Conservation (phyloP, 2,888 invertebrate species). For the Mellilla xanthometata region DNA sequence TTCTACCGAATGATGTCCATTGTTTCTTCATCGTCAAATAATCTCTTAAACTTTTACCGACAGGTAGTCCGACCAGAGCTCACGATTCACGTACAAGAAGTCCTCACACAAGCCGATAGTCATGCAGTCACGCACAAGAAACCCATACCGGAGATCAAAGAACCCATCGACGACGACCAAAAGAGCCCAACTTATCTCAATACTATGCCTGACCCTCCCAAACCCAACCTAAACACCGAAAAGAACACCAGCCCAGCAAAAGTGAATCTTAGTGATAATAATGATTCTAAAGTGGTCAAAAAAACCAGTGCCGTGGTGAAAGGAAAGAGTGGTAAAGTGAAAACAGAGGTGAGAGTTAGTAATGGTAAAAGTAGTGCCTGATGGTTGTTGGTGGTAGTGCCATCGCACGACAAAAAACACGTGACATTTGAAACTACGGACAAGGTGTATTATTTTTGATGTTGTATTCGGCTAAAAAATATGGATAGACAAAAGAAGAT, state of each 20-base stretch:
- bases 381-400: conserved; percentile 73
- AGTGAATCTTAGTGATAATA: conserved; percentile 28
- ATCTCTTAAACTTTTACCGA: conserved; percentile 26
- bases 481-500: no score
- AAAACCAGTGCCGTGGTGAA: conserved; percentile 9
- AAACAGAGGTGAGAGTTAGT: conserved; percentile 36
- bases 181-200: conserved; percentile 12
- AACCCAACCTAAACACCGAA: conserved; percentile 19
- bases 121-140: conserved; percentile 40
- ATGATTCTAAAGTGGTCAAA: no score
- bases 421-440: conserved; percentile 74
- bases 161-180: conserved; percentile 47
- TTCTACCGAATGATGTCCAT: no score
- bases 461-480: background rate
- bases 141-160: conserved; percentile 65
- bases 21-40: no score
- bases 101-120: conserved; percentile 63
- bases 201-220: conserved; percentile 3
- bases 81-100: conserved; percentile 71
- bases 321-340: conserved; percentile 33
- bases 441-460: conserved; percentile 71
- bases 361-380: conserved; percentile 47
- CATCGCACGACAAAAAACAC: conserved; percentile 67
- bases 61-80: conserved; percentile 73
- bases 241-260: conserved; percentile 27